Evolutionary conservation across 1,140 invertebrate species (phyloP).

Genomic region (Drosophila sp.): DNA sequence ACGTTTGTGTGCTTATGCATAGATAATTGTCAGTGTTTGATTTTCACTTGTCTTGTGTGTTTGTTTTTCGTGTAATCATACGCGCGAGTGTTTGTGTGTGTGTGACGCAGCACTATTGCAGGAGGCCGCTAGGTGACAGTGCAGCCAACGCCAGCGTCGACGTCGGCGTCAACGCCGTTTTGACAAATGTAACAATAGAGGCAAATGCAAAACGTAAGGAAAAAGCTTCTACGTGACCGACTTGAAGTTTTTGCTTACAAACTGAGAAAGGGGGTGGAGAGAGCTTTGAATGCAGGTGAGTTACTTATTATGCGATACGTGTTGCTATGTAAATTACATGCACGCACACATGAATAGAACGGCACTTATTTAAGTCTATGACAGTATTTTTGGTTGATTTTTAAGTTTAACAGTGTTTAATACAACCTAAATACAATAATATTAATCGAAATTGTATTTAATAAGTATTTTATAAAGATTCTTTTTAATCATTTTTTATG

Average conservation of each 20-base stretch:
- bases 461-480: too few species aligned
- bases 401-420: too few species aligned
- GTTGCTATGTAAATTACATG: slow-evolving; percentile 31
- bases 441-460: too few species aligned
- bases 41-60: slow-evolving; percentile 52
- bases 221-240: slow-evolving; percentile 72
- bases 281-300: slow-evolving; percentile 54
- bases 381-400: too few species aligned
- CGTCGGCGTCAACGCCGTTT: slow-evolving; percentile 9
- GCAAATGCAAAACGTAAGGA: slow-evolving; percentile 48
- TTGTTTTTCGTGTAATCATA: slow-evolving; percentile 37
- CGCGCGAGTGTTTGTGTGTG: slow-evolving; percentile 32
- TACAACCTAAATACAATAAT: too few species aligned
- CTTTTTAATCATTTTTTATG: too few species aligned
- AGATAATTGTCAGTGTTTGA: slow-evolving; percentile 52
- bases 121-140: slow-evolving; percentile 36
- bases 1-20: slow-evolving; percentile 21
- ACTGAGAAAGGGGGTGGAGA: slow-evolving; percentile 11
- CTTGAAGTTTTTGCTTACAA: slow-evolving; percentile 53
- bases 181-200: slow-evolving; percentile 40
- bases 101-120: slow-evolving; percentile 34
- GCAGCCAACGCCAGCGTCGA: slow-evolving; percentile 10
- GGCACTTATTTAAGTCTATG: background rate
- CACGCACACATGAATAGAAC: background rate
- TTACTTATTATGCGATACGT: slow-evolving; percentile 41